Base-by-base conservation (phyloP, 2,113 vertebrate genomes). In the Hyperopisus bebe region DNA sequence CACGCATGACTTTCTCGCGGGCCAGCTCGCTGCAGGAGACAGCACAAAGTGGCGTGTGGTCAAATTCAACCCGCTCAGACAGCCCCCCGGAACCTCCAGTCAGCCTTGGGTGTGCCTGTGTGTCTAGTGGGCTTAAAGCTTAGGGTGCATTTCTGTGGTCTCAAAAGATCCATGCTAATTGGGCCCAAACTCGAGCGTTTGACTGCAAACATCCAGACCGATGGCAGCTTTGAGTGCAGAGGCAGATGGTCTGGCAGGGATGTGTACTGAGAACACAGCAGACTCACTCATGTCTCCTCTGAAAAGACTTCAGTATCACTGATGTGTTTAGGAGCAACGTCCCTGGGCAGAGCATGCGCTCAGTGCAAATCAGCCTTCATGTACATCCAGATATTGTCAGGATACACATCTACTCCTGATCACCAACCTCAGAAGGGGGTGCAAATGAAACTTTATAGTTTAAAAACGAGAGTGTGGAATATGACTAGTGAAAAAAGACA, bases 1-100 rank as follows among this genome's bases (percentile, higher is more conserved):
- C 98, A 39, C 98, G 92, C 98, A 99, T 99, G 90, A 99, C 98
- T 93, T 99, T 99, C 90, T 99, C 98, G 39, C 98, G 96, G 48
- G 98, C 98, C 93, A 98, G 90, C 87, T 98, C 97, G 93, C 98
- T 99, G 51, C 0, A 27, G 15, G 62, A 90, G 42, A 47, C 62
- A 27, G 3, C n/a, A 31, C 10, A 13, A 11, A 66, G 58, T 66
- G 58, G 5, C 8, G 0, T 3, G 58, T 19, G 58, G 58, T 10
- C 58, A 27, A 55, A 58, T n/a, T 27, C 62, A 31, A 2, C 7
- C 24, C 3, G 3, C n/a, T 66, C 62, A 31, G n/a, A 27, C n/a
- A 13, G 55, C 24, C 21, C 19, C 21, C 21, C 6, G 10, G n/a
- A 62, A 62, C 24, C 24, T 62, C 8, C 58, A 1, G 8, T 3